Percentiles rank a stretch among this genome's conserved stretches.
phyloP scores from a whole-genome alignment of 2,113 vertebrate genomes.

The Pterocles burchelli region DNA sequence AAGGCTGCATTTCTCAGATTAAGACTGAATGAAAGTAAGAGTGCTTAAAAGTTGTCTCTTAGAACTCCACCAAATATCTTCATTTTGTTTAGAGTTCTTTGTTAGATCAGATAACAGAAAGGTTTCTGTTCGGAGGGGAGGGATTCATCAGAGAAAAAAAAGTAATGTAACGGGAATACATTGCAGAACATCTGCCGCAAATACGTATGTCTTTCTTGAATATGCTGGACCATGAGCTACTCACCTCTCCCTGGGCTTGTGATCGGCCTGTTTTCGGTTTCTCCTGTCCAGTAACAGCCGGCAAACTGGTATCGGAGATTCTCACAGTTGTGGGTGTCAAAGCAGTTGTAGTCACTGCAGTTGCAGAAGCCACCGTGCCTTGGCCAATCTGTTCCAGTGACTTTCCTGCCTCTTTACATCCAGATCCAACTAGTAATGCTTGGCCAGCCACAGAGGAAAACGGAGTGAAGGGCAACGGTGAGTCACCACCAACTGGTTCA shows the following conservation, averaged over 20 bases:
- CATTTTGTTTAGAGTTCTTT: neutral
- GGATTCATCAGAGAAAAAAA: neutral
- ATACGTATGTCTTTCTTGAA: neutral
- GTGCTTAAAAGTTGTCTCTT: neutral
- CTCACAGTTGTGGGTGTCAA: conserved; percentile 83
- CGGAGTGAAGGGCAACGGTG: conserved; percentile 74
- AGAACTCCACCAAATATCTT: neutral
- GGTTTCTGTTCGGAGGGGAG: neutral
- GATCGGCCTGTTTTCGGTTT: conserved; percentile 79
- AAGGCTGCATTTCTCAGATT: neutral
- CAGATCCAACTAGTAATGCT: conserved; percentile 79
- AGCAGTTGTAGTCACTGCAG: conserved; percentile 80
- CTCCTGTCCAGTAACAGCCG: conserved; percentile 78
- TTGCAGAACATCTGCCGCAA: neutral
- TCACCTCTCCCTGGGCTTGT: conserved; percentile 86
- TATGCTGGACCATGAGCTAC: conserved; percentile 13
- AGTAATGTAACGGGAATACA: neutral
- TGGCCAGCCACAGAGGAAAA: conserved; percentile 88
- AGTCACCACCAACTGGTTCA: conserved; percentile 78
- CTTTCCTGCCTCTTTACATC: conserved; percentile 78
- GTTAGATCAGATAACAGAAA: neutral
- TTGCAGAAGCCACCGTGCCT: conserved; percentile 67
- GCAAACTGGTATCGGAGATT: conserved; percentile 82
- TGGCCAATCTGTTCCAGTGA: conserved; percentile 81
- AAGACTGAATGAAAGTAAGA: neutral